Conservation (phyloP, 2,888 invertebrate genomes). For the Campoplex nolae region DNA sequence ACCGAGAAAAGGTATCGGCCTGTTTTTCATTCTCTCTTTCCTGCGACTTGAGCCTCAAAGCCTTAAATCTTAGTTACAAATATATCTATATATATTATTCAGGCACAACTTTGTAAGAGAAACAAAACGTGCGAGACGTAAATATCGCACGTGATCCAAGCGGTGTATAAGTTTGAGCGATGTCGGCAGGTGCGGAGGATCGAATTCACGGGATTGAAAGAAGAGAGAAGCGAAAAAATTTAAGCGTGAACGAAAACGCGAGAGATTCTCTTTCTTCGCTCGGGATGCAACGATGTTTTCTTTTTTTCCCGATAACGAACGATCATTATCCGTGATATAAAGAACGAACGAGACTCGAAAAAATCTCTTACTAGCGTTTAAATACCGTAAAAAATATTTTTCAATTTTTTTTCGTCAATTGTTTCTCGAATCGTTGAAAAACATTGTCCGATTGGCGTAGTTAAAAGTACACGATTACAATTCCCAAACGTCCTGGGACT, state of each 20-base stretch:
- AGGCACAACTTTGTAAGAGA: conserved; percentile 54
- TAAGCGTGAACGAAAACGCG: no score
- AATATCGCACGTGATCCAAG: conserved; percentile 61
- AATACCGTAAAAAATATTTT: no score
- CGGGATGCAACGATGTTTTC: background rate
- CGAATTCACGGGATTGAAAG: conserved; percentile 33
- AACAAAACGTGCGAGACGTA: conserved; percentile 62
- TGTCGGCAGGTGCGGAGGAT: conserved; percentile 57
- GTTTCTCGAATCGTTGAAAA: no score
- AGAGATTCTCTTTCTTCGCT: background rate
- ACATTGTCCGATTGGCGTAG: no score
- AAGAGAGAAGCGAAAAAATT: conserved; percentile 30
- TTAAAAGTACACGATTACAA: no score
- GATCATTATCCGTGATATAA: background rate
- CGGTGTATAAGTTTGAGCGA: conserved; percentile 35
- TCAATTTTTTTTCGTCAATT: no score
- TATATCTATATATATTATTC: conserved; percentile 7
- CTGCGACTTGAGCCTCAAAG: conserved; percentile 32
- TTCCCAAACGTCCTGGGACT: no score
- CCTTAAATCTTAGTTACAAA: conserved; percentile 17
- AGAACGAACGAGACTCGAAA: no score
- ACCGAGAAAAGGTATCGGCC: conserved; percentile 37
- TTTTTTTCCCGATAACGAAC: background rate
- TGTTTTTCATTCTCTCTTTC: conserved; percentile 36
- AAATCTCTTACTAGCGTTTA: no score